phyloP scores from a whole-genome alignment of 2,113 vertebrate species.

The Ptilonorhynchus violaceus region DNA sequence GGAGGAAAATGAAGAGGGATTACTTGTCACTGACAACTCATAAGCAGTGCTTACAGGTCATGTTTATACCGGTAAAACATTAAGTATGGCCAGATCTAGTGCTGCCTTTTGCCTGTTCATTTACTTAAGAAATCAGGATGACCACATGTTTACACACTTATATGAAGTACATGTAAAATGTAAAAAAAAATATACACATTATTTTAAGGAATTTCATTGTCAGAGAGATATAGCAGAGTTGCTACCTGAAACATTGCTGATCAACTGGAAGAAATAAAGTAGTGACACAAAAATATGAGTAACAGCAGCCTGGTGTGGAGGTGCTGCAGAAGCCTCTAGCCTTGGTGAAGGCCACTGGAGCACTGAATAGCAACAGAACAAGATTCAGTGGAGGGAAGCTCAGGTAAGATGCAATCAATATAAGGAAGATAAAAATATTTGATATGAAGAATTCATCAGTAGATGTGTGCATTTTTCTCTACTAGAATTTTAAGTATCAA shows the following conservation, averaged over 20 bases:
- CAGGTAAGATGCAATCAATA: background rate
- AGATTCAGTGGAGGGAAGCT: background rate
- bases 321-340: background rate
- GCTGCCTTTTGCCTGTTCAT: background rate
- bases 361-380: background rate
- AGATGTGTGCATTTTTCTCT: background rate
- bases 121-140: background rate
- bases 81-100: background rate
- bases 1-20: background rate
- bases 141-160: accelerated
- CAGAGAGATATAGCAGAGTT: background rate
- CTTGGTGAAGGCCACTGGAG: background rate
- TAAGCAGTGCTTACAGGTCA: background rate
- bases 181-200: accelerated
- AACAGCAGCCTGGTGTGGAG: background rate
- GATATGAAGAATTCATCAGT: background rate
- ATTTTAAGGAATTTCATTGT: background rate
- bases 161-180: background rate
- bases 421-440: background rate
- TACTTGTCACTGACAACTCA: background rate
- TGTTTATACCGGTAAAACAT: background rate
- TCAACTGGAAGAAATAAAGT: background rate
- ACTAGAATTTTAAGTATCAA: background rate
- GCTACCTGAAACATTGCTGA: background rate
- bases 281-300: background rate